A percentile compares a stretch with the other conserved stretches of the same genome.
These are phyloP conservation scores for Salminus brasiliensis DNA, from an alignment of 2,113 vertebrate species.

Conservation along the genomic window DNA sequence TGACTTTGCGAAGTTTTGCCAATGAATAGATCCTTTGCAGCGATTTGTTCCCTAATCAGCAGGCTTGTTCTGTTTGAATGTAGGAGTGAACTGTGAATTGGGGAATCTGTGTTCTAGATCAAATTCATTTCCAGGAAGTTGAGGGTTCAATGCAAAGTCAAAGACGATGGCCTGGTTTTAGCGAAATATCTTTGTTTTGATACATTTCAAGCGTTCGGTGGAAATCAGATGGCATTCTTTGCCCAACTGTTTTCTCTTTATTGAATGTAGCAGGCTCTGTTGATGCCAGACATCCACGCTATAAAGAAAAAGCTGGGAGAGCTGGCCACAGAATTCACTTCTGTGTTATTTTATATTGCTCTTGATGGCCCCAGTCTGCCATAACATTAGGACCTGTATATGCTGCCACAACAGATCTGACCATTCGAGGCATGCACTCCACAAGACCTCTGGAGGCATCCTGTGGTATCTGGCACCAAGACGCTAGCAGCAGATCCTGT, in stretches of 20 bases:
- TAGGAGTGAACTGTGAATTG: slow-evolving; percentile 31
- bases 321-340: too few relatives aligned
- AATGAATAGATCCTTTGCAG: slow-evolving; percentile 52
- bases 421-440: too few relatives aligned
- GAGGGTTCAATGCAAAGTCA: neutral
- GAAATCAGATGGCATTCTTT: slow-evolving; percentile 26
- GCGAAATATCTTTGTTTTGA: neutral
- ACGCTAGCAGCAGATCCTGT: too few relatives aligned
- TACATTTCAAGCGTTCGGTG: neutral
- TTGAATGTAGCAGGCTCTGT: neutral
- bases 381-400: too few relatives aligned
- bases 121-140: slow-evolving; percentile 45
- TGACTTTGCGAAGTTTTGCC: slow-evolving; percentile 46
- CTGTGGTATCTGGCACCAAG: too few relatives aligned
- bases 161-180: slow-evolving; percentile 10
- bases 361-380: too few relatives aligned
- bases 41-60: slow-evolving; percentile 50
- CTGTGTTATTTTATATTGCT: too few relatives aligned
- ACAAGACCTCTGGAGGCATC: too few relatives aligned
- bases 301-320: too few relatives aligned
- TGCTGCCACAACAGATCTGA: too few relatives aligned
- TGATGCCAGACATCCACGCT: too few relatives aligned
- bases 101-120: slow-evolving; percentile 41
- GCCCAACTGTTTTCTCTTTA: neutral
- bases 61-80: slow-evolving; percentile 49